phyloP scores from a whole-genome alignment of 2,797 vertebrate species.

The Heterohyrax brucei region DNA sequence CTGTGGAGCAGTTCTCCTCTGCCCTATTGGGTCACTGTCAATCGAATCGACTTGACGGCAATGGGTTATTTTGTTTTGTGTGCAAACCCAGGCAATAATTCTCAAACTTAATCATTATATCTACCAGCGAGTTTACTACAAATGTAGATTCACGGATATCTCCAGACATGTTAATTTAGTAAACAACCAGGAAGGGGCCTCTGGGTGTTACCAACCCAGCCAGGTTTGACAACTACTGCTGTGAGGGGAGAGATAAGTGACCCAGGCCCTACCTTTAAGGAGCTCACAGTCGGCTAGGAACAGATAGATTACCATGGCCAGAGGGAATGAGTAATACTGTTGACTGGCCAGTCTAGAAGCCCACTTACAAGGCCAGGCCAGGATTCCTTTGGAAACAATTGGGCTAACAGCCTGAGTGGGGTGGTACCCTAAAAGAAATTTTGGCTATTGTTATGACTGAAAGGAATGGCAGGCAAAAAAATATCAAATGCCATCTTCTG shows the following conservation, averaged over 20 bases:
- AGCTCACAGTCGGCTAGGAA: not conserved
- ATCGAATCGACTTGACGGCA: too few relatives aligned
- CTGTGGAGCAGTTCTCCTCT: too few relatives aligned
- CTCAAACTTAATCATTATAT: not conserved
- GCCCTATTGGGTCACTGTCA: too few relatives aligned
- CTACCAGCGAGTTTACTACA: not conserved
- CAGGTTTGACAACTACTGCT: not conserved
- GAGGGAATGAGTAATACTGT: not conserved
- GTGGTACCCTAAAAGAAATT: not conserved
- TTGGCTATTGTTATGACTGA: not conserved
- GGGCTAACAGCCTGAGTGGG: not conserved
- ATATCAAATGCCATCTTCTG: not conserved
- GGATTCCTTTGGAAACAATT: not conserved
- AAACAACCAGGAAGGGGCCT: not conserved
- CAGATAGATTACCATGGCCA: accelerated
- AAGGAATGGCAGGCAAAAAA: not conserved
- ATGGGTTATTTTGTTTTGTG: too few relatives aligned
- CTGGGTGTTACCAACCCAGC: not conserved
- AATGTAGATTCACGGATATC: not conserved
- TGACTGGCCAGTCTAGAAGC: not conserved
- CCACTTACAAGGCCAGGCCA: too few relatives aligned
- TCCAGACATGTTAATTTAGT: not conserved
- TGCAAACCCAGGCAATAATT: not conserved
- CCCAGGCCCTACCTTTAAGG: not conserved
- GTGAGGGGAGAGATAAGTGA: not conserved